Conservation (phyloP, 2,888 invertebrate genomes). For the Dicycla oo region DNA sequence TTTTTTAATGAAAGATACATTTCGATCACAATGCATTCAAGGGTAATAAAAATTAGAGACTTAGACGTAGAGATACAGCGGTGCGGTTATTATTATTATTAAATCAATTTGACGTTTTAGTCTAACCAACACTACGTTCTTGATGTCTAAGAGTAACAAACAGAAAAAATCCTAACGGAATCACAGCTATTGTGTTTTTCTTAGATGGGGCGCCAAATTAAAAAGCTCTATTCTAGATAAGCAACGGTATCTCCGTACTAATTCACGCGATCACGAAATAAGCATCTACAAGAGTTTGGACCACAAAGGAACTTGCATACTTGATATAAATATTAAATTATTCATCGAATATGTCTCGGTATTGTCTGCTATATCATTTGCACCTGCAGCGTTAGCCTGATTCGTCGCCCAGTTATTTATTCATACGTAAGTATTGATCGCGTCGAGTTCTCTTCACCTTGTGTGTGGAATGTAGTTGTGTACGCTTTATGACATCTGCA, state of each 20-base stretch:
- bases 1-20: too few relatives aligned
- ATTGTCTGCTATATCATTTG: slow-evolving; percentile 18
- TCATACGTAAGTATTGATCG: slow-evolving; percentile 19
- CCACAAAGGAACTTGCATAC: not conserved
- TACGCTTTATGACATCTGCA: slow-evolving; percentile 15
- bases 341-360: slow-evolving; percentile 35
- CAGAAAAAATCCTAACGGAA: not conserved
- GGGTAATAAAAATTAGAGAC: too few relatives aligned
- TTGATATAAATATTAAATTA: slow-evolving; percentile 28
- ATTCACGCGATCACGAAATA: not conserved
- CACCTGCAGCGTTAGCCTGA: slow-evolving; percentile 43
- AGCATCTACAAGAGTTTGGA: too few relatives aligned
- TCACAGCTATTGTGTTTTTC: not conserved
- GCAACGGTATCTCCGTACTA: not conserved
- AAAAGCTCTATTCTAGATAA: not conserved
- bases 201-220: not conserved
- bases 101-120: not conserved
- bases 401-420: slow-evolving; percentile 28
- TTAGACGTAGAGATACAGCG: too few relatives aligned
- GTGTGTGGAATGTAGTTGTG: slow-evolving; percentile 22
- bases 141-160: not conserved
- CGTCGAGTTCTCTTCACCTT: slow-evolving; percentile 27
- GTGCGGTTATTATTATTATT: too few relatives aligned
- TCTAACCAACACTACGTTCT: not conserved
- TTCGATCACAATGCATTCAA: too few relatives aligned